phyloP scores from a whole-genome alignment of 2,113 vertebrate genomes.

The Poeciliopsis occidentalis region DNA sequence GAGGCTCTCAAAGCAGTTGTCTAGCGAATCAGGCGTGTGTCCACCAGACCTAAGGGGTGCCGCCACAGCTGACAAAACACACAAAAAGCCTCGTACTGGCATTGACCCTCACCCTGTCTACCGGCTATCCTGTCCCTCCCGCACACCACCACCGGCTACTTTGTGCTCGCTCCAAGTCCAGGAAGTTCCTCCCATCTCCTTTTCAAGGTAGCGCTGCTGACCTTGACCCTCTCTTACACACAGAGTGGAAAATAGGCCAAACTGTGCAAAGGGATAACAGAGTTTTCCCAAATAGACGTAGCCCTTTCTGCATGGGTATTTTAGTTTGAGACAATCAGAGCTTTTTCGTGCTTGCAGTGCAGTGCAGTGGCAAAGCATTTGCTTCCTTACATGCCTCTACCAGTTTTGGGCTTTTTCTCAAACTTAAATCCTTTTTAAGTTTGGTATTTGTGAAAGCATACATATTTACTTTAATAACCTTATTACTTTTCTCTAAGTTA shows the following conservation, averaged over 20 bases:
- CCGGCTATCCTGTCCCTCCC: conserved; percentile 48
- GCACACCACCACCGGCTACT: conserved; percentile 58
- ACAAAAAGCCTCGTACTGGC: conserved; percentile 67
- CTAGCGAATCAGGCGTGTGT: conserved; percentile 73
- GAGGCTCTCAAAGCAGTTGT: conserved; percentile 58
- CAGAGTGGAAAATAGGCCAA: conserved; percentile 6
- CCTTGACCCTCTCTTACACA: conserved; percentile 45
- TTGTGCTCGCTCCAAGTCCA: conserved; percentile 70
- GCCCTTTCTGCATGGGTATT: background rate
- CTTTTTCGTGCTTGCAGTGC: background rate
- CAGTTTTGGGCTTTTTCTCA: background rate
- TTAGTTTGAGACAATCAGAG: background rate
- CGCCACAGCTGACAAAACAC: conserved; percentile 67
- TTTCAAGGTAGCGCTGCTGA: conserved; percentile 66
- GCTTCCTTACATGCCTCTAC: background rate
- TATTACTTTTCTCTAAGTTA: too few species aligned
- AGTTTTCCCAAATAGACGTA: background rate
- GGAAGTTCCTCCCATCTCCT: conserved; percentile 72
- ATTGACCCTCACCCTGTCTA: conserved; percentile 63
- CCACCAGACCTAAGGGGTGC: conserved; percentile 68
- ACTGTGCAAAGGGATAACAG: conserved; percentile 8
- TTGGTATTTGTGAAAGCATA: too few species aligned
- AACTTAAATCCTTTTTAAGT: background rate
- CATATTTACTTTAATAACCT: too few species aligned
- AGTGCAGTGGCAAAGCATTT: background rate